A percentile compares a stretch with the other conserved stretches of the same genome.
Evolutionary conservation across 2,888 invertebrate species (phyloP).

Genomic region (Sinelater perroti): DNA sequence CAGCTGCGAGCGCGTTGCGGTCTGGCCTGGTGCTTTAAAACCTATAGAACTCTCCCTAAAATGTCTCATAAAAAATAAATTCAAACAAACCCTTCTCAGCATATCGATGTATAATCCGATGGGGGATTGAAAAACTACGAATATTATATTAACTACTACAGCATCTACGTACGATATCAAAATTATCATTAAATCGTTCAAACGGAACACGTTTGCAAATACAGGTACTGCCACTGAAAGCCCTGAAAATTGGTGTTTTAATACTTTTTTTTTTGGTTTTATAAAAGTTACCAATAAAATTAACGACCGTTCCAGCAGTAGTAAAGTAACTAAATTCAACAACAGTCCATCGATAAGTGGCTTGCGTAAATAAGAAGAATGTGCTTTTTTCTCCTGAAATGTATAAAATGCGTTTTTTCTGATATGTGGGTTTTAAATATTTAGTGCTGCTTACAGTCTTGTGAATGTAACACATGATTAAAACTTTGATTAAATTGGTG

Average conservation of each 20-base stretch:
- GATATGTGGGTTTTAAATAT: constrained; percentile 5
- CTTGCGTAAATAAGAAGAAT: constrained; percentile 67
- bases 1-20: constrained; percentile 55
- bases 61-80: not conserved
- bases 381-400: constrained; percentile 67
- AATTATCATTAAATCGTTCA: constrained; percentile 56
- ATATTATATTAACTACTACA: constrained; percentile 57
- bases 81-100: constrained; percentile 4
- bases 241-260: constrained; percentile 8
- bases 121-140: constrained; percentile 53
- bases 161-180: constrained; percentile 58
- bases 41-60: constrained; percentile 43
- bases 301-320: constrained; percentile 66
- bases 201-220: constrained; percentile 53
- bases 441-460: constrained; percentile 50
- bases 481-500: constrained; percentile 43
- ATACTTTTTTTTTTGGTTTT: not conserved
- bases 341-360: constrained; percentile 68
- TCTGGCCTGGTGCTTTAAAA: constrained; percentile 52
- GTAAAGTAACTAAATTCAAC: constrained; percentile 67
- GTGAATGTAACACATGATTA: constrained; percentile 13
- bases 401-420: not conserved
- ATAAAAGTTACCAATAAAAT: constrained; percentile 61
- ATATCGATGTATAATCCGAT: constrained; percentile 58
- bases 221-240: constrained; percentile 47